phyloP scores from a whole-genome alignment of 2,113 vertebrate species.

The Aviceda subcristata region DNA sequence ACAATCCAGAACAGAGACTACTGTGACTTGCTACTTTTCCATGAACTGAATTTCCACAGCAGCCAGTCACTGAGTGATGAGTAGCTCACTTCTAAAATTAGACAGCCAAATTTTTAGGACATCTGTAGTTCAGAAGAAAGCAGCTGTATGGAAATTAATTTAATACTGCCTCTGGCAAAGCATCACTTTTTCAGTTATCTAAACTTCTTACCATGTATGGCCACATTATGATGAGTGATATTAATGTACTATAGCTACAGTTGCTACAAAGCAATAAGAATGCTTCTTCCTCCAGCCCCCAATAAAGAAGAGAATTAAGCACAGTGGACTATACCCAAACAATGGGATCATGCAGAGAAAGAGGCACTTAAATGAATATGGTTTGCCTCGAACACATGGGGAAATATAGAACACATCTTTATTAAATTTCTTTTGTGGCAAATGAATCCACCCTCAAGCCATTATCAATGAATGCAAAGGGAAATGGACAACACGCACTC shows the following conservation, averaged over 20 bases:
- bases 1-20: neutral
- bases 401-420: neutral
- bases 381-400: neutral
- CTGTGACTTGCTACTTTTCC: neutral
- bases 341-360: neutral
- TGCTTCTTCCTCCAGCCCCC: neutral
- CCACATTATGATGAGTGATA: neutral
- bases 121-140: constrained; percentile 20
- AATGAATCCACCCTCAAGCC: neutral
- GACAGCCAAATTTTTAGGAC: constrained; percentile 8
- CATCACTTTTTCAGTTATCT: constrained; percentile 38
- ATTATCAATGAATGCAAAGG: neutral
- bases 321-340: neutral
- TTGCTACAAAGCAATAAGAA: neutral
- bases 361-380: neutral
- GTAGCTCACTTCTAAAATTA: constrained; percentile 38
- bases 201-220: neutral
- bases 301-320: neutral
- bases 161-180: constrained; percentile 46
- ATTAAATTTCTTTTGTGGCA: neutral
- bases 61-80: neutral
- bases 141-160: constrained; percentile 45
- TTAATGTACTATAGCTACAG: neutral
- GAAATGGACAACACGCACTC: neutral
- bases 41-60: neutral